phyloP scores from a whole-genome alignment of 2,113 vertebrate genomes.

The Myiozetetes cayanensis region DNA sequence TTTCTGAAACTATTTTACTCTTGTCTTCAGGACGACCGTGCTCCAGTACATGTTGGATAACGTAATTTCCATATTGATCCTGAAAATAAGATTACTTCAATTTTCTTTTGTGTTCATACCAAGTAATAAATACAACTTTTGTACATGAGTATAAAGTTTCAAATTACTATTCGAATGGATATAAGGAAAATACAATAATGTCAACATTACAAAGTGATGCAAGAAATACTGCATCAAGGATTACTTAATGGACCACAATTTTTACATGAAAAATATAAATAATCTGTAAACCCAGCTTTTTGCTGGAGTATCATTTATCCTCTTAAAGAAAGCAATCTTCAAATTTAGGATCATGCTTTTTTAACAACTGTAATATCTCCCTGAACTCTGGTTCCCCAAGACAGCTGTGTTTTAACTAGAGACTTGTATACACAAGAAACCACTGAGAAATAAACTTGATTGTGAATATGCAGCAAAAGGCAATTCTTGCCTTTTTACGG shows the following conservation, averaged over 20 bases:
- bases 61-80: constrained; percentile 99
- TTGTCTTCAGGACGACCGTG: constrained; percentile 96
- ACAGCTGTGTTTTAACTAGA: not conserved
- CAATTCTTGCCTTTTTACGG: not conserved
- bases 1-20: constrained; percentile 97
- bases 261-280: not conserved
- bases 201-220: not conserved
- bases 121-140: not conserved
- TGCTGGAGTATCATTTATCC: not conserved
- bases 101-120: not conserved
- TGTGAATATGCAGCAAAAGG: not conserved
- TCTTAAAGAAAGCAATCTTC: not conserved
- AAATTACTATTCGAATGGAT: not conserved
- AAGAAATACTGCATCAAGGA: not conserved
- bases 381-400: not conserved
- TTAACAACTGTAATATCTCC: not conserved
- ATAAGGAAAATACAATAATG: not conserved
- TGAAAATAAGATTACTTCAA: constrained; percentile 65
- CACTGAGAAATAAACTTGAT: not conserved
- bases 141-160: not conserved
- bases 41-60: constrained; percentile 98
- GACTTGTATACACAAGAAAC: not conserved
- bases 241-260: not conserved
- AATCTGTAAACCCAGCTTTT: not conserved
- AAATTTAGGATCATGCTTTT: not conserved